A percentile compares a stretch with the other conserved stretches of the same genome.
Conservation (phyloP, 2,888 invertebrate species). For the Drosophila prolongata region DNA sequence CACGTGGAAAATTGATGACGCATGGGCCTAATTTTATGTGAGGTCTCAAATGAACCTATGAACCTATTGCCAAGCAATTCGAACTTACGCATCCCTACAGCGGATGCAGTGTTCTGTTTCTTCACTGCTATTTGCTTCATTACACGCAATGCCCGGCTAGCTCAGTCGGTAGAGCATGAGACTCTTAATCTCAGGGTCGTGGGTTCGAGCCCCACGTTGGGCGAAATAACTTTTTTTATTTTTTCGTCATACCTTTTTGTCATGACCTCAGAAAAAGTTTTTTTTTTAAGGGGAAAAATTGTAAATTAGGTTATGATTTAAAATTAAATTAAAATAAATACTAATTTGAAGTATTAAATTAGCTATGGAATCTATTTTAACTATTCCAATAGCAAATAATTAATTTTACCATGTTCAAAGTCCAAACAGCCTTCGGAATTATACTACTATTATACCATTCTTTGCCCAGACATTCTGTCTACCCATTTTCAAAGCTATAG, state of each 20-base stretch:
- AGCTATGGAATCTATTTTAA: no score
- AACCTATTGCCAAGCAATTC: background rate
- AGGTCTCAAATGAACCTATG: background rate
- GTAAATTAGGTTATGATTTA: background rate
- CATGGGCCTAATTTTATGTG: background rate
- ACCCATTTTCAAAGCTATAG: slow-evolving; percentile 25
- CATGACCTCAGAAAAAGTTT: no score
- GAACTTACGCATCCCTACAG: background rate
- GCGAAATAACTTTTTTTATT: slow-evolving; percentile 51
- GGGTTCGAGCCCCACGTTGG: slow-evolving; percentile 85
- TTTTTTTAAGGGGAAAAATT: no score
- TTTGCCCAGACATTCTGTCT: slow-evolving; percentile 11
- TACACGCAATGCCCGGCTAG: slow-evolving; percentile 81
- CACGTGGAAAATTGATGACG: background rate
- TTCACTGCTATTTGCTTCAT: background rate
- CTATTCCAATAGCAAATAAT: no score
- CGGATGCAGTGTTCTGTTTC: background rate
- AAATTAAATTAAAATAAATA: no score
- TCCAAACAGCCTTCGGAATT: background rate
- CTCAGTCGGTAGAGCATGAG: slow-evolving; percentile 85
- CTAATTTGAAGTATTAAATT: no score
- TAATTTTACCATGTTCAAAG: no score
- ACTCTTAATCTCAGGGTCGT: slow-evolving; percentile 85
- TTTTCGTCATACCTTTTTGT: background rate
- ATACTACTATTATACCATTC: background rate